Evolutionary conservation across 1,140 invertebrate species (phyloP), one percentile per base, ranked within the genome.

Genomic region (Plutomurus gul): DNA sequence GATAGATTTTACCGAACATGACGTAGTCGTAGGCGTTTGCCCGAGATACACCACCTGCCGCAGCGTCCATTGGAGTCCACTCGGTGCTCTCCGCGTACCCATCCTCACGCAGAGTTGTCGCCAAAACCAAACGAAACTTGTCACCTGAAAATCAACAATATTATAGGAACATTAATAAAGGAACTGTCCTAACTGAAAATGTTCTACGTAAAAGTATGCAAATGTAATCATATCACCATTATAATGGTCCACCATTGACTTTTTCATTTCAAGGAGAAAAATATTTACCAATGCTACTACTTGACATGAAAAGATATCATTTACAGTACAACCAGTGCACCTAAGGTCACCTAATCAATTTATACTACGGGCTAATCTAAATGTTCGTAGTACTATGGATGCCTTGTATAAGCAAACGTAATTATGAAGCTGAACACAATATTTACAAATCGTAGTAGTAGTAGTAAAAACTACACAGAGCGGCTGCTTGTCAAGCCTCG

Each of bases 1-100:
- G 90, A 87, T 98, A 99, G 65, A 99, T 96, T 88, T 99, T 99
- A n/a, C 98, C 98, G 82, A 95, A 97, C 97, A 99, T 99, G 11
- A 99, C 96, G 88, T 99, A 99, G 86, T 99, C 98, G 85, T 99
- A 99, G 85, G 94, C 95, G 85, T 99, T 96, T 0, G 97, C 96
- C 73, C 95, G 89, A 1, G 94, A 93, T 25, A 95, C 92, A 71
- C 93, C 93, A n/a, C 89, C 90, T n/a, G 40, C 40, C n/a, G n/a
- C n/a, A 81, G 92, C 87, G 51, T 93, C 92, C 4, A 90, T 88
- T 1, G 95, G 94, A 85, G 96, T 96, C 91, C 94, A 99, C 13
- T 99, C 97, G 1, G 93, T 94, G 18, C 92, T 94, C 84, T 99
- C 97, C 0, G 96, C 94, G 85, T 96, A 97, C 1, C 97, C 97